Evolutionary conservation across 2,888 invertebrate species (phyloP).

Genomic region (Drosophila paranaensis): DNA sequence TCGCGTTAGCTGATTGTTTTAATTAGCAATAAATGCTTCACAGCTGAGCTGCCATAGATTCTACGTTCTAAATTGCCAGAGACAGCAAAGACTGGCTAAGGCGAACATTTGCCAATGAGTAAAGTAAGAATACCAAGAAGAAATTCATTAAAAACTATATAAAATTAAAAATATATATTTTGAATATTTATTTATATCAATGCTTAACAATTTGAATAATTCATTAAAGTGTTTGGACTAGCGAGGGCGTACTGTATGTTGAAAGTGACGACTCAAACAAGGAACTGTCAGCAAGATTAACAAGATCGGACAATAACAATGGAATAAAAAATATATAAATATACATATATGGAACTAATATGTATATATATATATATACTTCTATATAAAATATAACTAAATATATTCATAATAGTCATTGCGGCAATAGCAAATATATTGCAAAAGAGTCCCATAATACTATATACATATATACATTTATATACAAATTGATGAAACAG

Average conservation of each 20-base stretch:
- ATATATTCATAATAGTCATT: background rate
- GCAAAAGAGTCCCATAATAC: slow-evolving; percentile 2
- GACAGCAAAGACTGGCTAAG: background rate
- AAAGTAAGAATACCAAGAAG: too few species aligned
- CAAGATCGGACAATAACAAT: slow-evolving; percentile 7
- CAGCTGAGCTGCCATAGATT: background rate
- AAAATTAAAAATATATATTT: too few species aligned
- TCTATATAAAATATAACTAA: background rate
- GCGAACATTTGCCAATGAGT: background rate
- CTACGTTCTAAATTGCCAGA: slow-evolving; percentile 2
- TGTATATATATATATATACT: background rate
- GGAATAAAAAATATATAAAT: too few species aligned
- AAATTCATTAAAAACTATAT: background rate
- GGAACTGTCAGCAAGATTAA: slow-evolving; percentile 2
- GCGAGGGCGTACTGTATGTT: background rate
- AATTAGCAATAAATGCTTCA: background rate
- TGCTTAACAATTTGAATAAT: too few species aligned
- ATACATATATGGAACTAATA: background rate
- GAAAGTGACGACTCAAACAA: slow-evolving; percentile 1
- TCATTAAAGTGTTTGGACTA: background rate
- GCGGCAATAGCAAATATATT: slow-evolving; percentile 9
- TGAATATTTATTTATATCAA: too few species aligned
- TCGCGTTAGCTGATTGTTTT: slow-evolving; percentile 1
- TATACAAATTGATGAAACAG: background rate
- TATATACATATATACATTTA: background rate